Evolutionary conservation across 2,797 vertebrate genomes (phyloP), one percentile per base, ranked within the genome.

Genomic region (Ctenosaura bakeri): DNA sequence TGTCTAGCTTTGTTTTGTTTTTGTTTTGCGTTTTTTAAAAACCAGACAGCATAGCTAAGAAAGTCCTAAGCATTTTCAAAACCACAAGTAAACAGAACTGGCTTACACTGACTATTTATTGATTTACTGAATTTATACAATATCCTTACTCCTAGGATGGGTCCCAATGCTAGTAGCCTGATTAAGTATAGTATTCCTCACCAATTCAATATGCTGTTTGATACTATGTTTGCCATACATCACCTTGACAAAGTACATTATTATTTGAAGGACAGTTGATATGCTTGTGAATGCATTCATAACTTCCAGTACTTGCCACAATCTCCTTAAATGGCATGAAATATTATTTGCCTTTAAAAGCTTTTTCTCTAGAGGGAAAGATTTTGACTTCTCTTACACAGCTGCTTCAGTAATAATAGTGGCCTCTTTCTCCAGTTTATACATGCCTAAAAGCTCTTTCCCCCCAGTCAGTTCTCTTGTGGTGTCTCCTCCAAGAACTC

Each of bases 161-260:
- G 56, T 20, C 56, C 56, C 16, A 59, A 20, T 16, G 1, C 62
- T 1, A 42, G 24, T 46, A 14, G 42, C 22, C 32, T 85, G 46
- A 22, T 16, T 50, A 16, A 84, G 50, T 46, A 52, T 42, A 38
- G 14, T 7, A 35, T 16, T 16, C 24, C 69, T 88, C 62, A 69
- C 12, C 52, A 20, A 16, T 73, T 73, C 18, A 32, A 9, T 8
- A 78, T 81, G 26, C 32, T 71, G 50, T 54, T 54, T 71, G 38
- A 32, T 54, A 26, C 20, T 10, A 42, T 6, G 56, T 12, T 54
- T 80, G 50, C 32, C 66, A 13, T 22, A 80, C 66, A 62, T 26
- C 52, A n/a, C 24, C n/a, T 79, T 88, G 59, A 80, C 3, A 42
- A 79, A 88, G 78, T 71, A 13, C 32, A 79, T 66, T 79, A 79